Evolutionary conservation across 2,113 vertebrate genomes (phyloP).

Genomic region (Heterochromis multidens): DNA sequence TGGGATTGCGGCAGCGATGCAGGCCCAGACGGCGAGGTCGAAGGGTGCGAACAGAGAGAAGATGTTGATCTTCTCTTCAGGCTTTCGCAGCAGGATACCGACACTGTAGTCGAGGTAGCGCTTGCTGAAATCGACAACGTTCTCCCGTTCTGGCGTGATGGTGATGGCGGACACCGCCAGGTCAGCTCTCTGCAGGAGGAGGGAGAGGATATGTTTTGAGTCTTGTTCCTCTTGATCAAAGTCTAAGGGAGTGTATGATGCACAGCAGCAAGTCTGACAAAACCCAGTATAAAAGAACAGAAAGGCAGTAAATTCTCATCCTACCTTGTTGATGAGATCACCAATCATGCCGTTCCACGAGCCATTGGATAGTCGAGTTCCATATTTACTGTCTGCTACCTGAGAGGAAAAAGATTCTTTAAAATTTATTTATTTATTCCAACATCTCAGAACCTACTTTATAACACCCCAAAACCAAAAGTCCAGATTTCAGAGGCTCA

Average conservation of each 20-base stretch:
- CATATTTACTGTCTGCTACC: constrained; percentile 93
- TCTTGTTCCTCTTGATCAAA: not conserved
- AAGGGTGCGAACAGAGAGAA: constrained; percentile 96
- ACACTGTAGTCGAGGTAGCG: constrained; percentile 98
- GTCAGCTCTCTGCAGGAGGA: constrained; percentile 84
- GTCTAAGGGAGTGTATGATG: not conserved
- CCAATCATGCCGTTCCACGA: constrained; percentile 99
- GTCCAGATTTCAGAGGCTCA: not conserved
- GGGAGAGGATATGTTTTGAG: rapidly evolving
- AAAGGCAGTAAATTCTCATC: not conserved
- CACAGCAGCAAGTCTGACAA: not conserved
- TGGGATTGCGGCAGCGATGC: constrained; percentile 91
- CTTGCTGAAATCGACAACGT: constrained; percentile 97
- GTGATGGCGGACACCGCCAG: constrained; percentile 95
- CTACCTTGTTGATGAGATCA: constrained; percentile 96
- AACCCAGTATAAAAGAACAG: rapidly evolving
- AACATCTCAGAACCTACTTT: not conserved
- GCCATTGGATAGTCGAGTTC: constrained; percentile 90
- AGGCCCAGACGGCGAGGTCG: constrained; percentile 96
- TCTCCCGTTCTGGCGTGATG: constrained; percentile 94
- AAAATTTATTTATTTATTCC: not conserved
- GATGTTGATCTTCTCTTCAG: constrained; percentile 96
- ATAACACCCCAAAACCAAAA: not conserved
- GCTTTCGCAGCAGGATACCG: constrained; percentile 90
- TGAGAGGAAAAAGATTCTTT: not conserved